Evolutionary conservation across 2,113 vertebrate species (phyloP), one percentile per base, ranked within the genome.

Genomic region (Melanocharis versteri): DNA sequence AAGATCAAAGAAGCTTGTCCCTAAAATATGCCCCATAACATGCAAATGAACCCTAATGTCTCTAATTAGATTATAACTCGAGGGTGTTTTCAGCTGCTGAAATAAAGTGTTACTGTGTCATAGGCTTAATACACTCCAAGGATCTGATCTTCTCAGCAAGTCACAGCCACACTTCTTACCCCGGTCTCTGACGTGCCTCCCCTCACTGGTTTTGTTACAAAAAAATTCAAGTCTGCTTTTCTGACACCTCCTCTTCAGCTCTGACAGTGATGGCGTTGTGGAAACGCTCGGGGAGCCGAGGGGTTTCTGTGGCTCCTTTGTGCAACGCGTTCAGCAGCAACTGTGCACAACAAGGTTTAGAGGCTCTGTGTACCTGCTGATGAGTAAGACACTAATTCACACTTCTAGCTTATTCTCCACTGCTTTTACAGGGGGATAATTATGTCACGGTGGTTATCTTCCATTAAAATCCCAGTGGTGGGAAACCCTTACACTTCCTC

Each of bases 1-100:
- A 93, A 96, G 93, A 96, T 97, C 97, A 97, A 96, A 97, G 96
- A 44, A 70, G 31, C 61, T 78, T 47, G 89, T 93, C 83, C 94
- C 91, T 93, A 93, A 97, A 96, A 90, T 80, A 64, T 6, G 24
- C 83, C 84, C 72, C 87, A 39, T 68, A 84, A 89, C 75, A 93
- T 94, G 89, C 93, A 95, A 94, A 96, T 88, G 33, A 80, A 35
- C 66, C 87, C 61, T 92, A 91, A 86, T 62, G 75, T 83, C 70
- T 83, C 61, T 92, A 97, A 97, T 96, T 96, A 92, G 83, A 92
- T 78, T 84, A 39, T 89, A 85, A 92, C 88, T 93, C 23, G 66
- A 95, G 94, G 95, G 83, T 91, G 73, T 61, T 95, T 94, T 79
- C 86, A 80, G 79, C 77, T 90, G 51, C 19, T 70, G 89, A 94